These are phyloP conservation scores for Cataglyphis altisquamis DNA, from an alignment of 2,888 invertebrate genomes.

Conservation along the genomic window DNA sequence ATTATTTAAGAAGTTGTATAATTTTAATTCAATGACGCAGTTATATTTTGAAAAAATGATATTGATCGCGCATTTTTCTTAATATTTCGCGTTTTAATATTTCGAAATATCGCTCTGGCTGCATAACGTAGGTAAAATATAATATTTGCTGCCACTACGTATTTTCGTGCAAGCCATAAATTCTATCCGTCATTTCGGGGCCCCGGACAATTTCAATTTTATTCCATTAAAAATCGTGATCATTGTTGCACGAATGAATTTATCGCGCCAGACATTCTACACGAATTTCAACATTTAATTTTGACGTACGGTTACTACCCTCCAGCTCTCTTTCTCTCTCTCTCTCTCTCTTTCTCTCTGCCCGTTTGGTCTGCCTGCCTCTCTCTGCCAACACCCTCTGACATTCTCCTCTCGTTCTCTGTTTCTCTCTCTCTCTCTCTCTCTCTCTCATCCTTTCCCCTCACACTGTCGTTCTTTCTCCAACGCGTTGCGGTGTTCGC, in stretches of 20 bases:
- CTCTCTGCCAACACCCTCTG: conserved; percentile 27
- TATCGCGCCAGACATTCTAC: conserved; percentile 58
- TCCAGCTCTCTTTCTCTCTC: conserved; percentile 34
- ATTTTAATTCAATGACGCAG: conserved; percentile 14
- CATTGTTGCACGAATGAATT: conserved; percentile 49
- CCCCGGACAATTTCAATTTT: conserved; percentile 55
- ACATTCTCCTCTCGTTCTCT: conserved; percentile 28
- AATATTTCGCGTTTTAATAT: conserved; percentile 31
- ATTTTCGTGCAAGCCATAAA: conserved; percentile 51
- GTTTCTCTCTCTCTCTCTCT: conserved; percentile 64
- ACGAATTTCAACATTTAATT: conserved; percentile 63
- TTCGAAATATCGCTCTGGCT: conserved; percentile 27
- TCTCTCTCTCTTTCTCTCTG: conserved; percentile 7
- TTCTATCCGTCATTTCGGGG: conserved; percentile 53
- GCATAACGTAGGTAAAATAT: conserved; percentile 36
- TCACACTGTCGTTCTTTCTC: conserved; percentile 68
- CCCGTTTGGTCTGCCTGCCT: not conserved
- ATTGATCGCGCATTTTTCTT: conserved; percentile 2
- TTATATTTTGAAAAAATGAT: not conserved
- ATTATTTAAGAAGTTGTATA: not conserved
- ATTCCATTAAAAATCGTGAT: conserved; percentile 57
- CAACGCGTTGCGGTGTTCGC: conserved; percentile 45
- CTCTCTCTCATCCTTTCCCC: conserved; percentile 44
- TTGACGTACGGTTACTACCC: conserved; percentile 54
- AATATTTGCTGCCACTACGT: conserved; percentile 35